Evolutionary conservation across 2,113 vertebrate genomes (phyloP).

Genomic region (Lophotis ruficrista): DNA sequence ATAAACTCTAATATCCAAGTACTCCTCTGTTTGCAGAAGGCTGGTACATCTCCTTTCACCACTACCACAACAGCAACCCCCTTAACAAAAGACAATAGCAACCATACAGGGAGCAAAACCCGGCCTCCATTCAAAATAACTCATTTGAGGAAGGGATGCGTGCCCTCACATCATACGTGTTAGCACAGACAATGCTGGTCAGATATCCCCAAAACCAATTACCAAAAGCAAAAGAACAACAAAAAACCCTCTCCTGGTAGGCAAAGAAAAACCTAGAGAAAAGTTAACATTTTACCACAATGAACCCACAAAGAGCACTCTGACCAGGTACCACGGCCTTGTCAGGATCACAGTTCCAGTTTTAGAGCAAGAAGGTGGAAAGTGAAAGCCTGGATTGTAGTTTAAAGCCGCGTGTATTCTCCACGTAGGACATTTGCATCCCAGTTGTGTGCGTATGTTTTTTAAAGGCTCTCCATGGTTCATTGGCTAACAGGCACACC

Average conservation of each 20-base stretch:
- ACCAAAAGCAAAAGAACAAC: background rate
- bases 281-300: background rate
- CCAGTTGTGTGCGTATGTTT: background rate
- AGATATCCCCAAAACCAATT: background rate
- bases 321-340: background rate
- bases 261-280: background rate
- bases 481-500: constrained; percentile 46
- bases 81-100: background rate
- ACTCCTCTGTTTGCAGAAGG: background rate
- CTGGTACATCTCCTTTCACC: background rate
- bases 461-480: constrained; percentile 32
- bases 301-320: background rate
- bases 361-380: background rate
- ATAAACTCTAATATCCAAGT: background rate
- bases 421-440: background rate
- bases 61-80: background rate
- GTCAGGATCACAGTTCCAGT: background rate
- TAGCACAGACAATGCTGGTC: background rate
- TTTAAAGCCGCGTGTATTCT: background rate
- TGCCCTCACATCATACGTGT: background rate
- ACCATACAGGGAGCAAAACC: background rate
- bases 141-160: background rate
- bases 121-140: background rate
- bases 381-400: constrained; percentile 28
- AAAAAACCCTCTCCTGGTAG: background rate